Evolutionary conservation across 2,797 vertebrate species (phyloP).

Genomic region (Pseudocheirus occidentalis): DNA sequence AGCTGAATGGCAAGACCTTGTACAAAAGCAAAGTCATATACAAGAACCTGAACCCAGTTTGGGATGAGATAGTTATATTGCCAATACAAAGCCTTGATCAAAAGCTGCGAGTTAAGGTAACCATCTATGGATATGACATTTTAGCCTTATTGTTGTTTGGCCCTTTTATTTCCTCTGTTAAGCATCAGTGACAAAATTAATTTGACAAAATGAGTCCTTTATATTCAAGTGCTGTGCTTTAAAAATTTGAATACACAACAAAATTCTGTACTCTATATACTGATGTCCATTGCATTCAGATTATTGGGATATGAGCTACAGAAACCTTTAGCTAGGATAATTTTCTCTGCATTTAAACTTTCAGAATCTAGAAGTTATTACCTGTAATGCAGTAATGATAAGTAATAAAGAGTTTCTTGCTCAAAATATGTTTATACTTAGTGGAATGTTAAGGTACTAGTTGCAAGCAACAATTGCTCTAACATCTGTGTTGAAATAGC

Average conservation of each 20-base stretch:
- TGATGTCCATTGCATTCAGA: constrained; percentile 63
- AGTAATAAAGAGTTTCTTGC: constrained; percentile 75
- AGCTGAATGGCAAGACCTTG: constrained; percentile 94
- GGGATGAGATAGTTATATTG: constrained; percentile 94
- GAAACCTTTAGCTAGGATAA: constrained; percentile 73
- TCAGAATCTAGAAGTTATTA: constrained; percentile 75
- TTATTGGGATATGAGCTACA: constrained; percentile 13
- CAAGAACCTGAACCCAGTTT: constrained; percentile 94
- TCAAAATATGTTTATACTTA: constrained; percentile 75
- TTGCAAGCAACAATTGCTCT: constrained; percentile 78
- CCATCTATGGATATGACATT: neutral
- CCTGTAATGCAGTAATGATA: constrained; percentile 64
- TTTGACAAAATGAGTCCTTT: neutral
- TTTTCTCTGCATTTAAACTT: constrained; percentile 71
- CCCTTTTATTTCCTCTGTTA: neutral
- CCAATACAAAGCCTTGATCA: constrained; percentile 91
- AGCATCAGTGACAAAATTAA: neutral
- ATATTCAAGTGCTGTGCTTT: neutral
- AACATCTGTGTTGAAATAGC: constrained; percentile 81
- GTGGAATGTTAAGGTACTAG: constrained; percentile 75
- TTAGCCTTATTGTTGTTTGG: neutral
- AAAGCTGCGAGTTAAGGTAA: constrained; percentile 91
- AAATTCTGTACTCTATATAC: constrained; percentile 60
- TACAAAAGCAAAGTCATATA: constrained; percentile 98
- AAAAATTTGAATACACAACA: constrained; percentile 46